Evolutionary conservation across 2,888 invertebrate species (phyloP).

Genomic region (Melipona beecheii): DNA sequence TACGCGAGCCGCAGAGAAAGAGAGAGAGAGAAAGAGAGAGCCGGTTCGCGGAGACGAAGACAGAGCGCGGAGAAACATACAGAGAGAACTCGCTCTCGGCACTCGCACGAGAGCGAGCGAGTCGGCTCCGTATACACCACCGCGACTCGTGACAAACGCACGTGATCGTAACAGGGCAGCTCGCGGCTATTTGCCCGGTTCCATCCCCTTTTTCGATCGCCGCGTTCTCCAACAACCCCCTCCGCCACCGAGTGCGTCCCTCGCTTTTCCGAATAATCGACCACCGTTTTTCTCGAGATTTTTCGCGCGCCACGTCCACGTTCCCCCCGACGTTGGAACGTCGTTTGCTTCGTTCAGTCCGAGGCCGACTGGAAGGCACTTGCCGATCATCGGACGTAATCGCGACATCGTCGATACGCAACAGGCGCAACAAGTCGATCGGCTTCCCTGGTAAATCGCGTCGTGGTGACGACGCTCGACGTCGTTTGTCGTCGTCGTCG

Average conservation of each 20-base stretch:
- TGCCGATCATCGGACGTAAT: slow-evolving; percentile 18
- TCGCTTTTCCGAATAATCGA: not conserved
- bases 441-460: not conserved
- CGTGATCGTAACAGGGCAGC: slow-evolving; percentile 68
- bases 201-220: slow-evolving; percentile 44
- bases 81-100: slow-evolving; percentile 65
- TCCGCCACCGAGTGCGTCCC: not conserved
- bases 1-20: slow-evolving; percentile 13
- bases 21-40: slow-evolving; percentile 32
- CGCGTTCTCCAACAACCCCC: slow-evolving; percentile 2
- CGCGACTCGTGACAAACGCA: slow-evolving; percentile 72
- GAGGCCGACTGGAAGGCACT: slow-evolving; percentile 7
- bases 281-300: not conserved
- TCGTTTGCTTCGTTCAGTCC: not conserved
- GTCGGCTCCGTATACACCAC: slow-evolving; percentile 69
- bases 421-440: slow-evolving; percentile 32
- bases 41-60: slow-evolving; percentile 53
- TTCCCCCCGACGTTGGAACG: not conserved
- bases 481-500: slow-evolving; percentile 8
- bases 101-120: slow-evolving; percentile 71
- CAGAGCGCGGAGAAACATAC: slow-evolving; percentile 63
- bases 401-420: slow-evolving; percentile 14
- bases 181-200: slow-evolving; percentile 58
- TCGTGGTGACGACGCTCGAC: slow-evolving; percentile 11
- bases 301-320: slow-evolving; percentile 17